Percentiles rank a stretch among this genome's conserved stretches.
These are phyloP conservation scores for Mus spicilegus DNA, from an alignment of 2,113 vertebrate species.

Conservation along the genomic window DNA sequence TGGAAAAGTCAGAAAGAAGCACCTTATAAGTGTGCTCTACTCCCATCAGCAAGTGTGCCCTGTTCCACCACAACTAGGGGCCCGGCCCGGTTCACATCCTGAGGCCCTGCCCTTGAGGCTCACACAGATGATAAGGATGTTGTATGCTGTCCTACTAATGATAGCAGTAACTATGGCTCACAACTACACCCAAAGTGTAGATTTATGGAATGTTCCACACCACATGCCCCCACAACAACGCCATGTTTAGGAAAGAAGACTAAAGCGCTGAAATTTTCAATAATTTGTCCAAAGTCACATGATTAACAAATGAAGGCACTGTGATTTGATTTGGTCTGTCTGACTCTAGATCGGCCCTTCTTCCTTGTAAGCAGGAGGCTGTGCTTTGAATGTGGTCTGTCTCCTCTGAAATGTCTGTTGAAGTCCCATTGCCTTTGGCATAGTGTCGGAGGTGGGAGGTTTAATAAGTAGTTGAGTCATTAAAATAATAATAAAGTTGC, in stretches of 20 bases:
- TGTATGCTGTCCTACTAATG: no score
- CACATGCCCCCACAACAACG: fast-evolving
- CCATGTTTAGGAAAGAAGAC: background rate
- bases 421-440: background rate
- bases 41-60: background rate
- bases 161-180: fast-evolving
- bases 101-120: fast-evolving
- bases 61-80: background rate
- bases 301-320: background rate
- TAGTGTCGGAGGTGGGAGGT: background rate
- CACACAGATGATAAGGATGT: background rate
- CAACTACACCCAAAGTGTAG: background rate
- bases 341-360: background rate
- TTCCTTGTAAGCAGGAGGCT: background rate
- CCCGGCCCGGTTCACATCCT: fast-evolving
- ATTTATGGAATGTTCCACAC: background rate
- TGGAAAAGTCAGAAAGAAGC: background rate
- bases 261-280: background rate
- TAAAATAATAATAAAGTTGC: background rate
- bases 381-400: background rate
- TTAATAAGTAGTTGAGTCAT: background rate
- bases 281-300: background rate
- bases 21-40: background rate
- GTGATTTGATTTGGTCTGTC: background rate
- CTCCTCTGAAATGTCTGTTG: background rate